A percentile compares a stretch with the other conserved stretches of the same genome.
Conservation (phyloP, 53 echinoderm and acorn worm species). For the Paracentrotus lividus region DNA sequence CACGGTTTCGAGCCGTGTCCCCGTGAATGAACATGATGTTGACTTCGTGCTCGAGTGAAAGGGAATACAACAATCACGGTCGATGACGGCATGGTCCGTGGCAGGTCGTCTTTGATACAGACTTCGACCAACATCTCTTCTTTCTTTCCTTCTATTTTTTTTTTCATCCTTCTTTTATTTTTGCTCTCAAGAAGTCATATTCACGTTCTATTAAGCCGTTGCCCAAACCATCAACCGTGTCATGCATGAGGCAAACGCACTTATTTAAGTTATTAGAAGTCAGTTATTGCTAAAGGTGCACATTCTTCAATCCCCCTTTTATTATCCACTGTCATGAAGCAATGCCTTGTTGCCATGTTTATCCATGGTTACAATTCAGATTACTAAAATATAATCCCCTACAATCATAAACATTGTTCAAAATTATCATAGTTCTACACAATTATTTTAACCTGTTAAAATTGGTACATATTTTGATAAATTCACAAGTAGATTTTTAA, state of each 20-base stretch:
- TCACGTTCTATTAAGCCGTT: background rate
- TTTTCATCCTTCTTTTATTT: background rate
- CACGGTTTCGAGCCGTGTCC: constrained; percentile 42
- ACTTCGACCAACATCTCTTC: background rate
- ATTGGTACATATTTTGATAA: no score
- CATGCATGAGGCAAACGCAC: constrained; percentile 10
- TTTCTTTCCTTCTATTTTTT: background rate
- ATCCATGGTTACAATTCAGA: background rate
- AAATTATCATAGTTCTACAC: background rate
- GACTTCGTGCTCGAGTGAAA: constrained; percentile 47
- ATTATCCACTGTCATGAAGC: background rate
- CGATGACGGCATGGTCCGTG: background rate
- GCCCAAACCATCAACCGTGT: background rate
- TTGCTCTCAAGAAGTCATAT: background rate
- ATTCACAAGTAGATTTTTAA: no score
- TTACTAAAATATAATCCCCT: background rate
- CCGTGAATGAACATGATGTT: constrained; percentile 34
- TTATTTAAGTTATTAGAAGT: background rate
- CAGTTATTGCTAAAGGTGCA: background rate
- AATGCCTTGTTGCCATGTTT: no score
- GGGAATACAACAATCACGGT: constrained; percentile 14
- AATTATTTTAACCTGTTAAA: background rate
- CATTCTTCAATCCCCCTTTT: background rate
- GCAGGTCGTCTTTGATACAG: background rate
- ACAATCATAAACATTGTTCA: background rate